These are phyloP conservation scores for Galaxias olidus DNA, from an alignment of 2,797 vertebrate genomes.

Conservation along the genomic window DNA sequence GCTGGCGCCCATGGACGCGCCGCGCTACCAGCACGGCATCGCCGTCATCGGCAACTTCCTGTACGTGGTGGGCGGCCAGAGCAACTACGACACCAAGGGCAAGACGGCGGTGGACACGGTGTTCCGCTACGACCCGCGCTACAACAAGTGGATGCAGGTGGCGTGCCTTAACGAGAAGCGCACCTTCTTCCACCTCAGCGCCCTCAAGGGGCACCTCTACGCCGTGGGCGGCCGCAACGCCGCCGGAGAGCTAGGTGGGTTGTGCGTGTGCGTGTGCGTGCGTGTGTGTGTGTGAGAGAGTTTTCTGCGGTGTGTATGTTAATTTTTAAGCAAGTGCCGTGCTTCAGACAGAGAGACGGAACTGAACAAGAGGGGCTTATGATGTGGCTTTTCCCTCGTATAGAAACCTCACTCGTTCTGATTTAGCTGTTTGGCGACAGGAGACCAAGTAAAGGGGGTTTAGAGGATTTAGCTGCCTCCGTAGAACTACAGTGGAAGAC, in stretches of 20 bases:
- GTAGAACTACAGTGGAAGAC: no score
- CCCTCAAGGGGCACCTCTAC: constrained; percentile 97
- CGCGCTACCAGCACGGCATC: constrained; percentile 96
- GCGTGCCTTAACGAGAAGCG: constrained; percentile 97
- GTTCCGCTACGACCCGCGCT: constrained; percentile 96
- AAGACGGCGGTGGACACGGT: constrained; percentile 98
- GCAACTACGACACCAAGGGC: constrained; percentile 99
- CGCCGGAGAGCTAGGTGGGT: constrained; percentile 89
- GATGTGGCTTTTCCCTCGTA: no score
- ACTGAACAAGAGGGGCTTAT: no score
- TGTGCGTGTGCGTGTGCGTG: constrained; percentile 12
- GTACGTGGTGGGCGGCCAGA: constrained; percentile 97
- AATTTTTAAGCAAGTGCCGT: neutral
- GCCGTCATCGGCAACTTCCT: constrained; percentile 98
- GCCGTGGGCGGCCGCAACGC: constrained; percentile 96
- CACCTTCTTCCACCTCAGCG: constrained; percentile 99
- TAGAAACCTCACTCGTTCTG: no score
- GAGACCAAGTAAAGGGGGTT: no score
- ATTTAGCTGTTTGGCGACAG: no score
- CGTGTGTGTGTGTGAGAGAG: constrained; percentile 9
- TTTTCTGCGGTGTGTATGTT: no score
- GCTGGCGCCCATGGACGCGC: constrained; percentile 96
- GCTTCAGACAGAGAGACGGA: neutral
- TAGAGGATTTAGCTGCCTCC: no score
- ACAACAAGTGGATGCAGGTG: constrained; percentile 99